A percentile compares a stretch with the other conserved stretches of the same genome.
phyloP scores from a whole-genome alignment of 2,113 vertebrate genomes.

The Sinocyclocheilus anophthalmus region DNA sequence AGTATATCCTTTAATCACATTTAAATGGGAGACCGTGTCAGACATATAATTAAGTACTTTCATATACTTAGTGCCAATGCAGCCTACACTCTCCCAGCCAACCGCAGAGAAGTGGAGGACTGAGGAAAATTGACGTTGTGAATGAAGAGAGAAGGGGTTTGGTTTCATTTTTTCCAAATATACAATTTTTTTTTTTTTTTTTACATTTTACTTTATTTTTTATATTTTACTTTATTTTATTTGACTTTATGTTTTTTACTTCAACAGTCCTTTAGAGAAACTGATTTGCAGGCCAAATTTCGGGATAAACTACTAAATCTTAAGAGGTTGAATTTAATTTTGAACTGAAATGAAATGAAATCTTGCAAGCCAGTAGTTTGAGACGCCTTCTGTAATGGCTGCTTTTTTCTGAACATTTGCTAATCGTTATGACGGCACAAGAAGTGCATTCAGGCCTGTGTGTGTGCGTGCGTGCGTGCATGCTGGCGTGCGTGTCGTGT shows the following conservation, averaged over 20 bases:
- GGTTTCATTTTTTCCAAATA: too few species aligned
- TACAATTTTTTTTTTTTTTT: too few species aligned
- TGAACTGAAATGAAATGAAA: too few species aligned
- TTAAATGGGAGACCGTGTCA: constrained; percentile 70
- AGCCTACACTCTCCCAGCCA: constrained; percentile 6
- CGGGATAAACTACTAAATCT: neutral
- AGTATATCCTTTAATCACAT: constrained; percentile 67
- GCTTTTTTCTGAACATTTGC: too few species aligned
- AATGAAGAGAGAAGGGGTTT: neutral
- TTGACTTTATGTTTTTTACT: neutral
- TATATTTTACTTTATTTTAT: too few species aligned
- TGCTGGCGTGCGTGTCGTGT: too few species aligned
- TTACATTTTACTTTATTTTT: too few species aligned
- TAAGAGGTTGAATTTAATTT: too few species aligned
- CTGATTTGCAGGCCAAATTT: neutral
- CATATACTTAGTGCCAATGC: constrained; percentile 24
- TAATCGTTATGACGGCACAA: neutral
- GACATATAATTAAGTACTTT: constrained; percentile 55
- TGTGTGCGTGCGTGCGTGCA: neutral
- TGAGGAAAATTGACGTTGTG: too few species aligned
- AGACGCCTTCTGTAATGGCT: too few species aligned
- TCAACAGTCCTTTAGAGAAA: neutral
- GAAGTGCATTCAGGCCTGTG: neutral
- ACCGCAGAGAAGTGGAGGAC: constrained; percentile 1
- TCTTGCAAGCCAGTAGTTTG: too few species aligned